phyloP scores from a whole-genome alignment of 1,140 invertebrate genomes.

The Gryllus bimaculatus region DNA sequence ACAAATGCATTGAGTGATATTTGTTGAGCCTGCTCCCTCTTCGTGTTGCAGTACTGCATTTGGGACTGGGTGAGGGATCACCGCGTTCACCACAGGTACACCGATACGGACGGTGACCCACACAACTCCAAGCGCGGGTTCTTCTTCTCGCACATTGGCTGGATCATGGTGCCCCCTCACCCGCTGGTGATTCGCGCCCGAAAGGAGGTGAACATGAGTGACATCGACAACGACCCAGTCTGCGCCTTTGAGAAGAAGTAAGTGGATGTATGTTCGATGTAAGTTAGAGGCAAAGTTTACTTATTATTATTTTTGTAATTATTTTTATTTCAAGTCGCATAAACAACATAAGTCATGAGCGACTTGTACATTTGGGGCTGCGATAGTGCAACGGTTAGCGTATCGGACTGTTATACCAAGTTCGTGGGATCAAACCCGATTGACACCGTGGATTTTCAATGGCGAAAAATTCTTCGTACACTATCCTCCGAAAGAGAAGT shows the following conservation, averaged over 20 bases:
- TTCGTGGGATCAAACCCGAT: too few species aligned
- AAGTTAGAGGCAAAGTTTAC: too few species aligned
- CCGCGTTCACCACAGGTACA: conserved; percentile 50
- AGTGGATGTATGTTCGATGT: not conserved
- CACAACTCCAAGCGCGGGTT: conserved; percentile 56
- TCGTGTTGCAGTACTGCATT: conserved; percentile 15
- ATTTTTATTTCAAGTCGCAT: too few species aligned
- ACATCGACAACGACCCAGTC: conserved; percentile 73
- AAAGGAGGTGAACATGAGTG: conserved; percentile 65
- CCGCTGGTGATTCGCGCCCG: conserved; percentile 68
- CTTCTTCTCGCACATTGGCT: conserved; percentile 72
- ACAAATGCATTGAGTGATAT: not conserved
- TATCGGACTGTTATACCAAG: too few species aligned
- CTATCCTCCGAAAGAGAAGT: too few species aligned
- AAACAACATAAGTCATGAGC: too few species aligned
- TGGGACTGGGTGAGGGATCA: conserved; percentile 36
- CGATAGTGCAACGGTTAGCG: too few species aligned
- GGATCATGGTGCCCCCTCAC: conserved; percentile 66
- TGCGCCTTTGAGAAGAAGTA: conserved; percentile 51
- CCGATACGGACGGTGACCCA: conserved; percentile 13
- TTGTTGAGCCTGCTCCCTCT: not conserved
- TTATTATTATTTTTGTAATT: too few species aligned
- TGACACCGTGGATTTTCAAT: too few species aligned
- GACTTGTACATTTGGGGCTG: too few species aligned
- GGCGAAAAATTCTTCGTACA: too few species aligned